Evolutionary conservation across 1,140 invertebrate species (phyloP).

Genomic region (Alviniconcha marisindica): DNA sequence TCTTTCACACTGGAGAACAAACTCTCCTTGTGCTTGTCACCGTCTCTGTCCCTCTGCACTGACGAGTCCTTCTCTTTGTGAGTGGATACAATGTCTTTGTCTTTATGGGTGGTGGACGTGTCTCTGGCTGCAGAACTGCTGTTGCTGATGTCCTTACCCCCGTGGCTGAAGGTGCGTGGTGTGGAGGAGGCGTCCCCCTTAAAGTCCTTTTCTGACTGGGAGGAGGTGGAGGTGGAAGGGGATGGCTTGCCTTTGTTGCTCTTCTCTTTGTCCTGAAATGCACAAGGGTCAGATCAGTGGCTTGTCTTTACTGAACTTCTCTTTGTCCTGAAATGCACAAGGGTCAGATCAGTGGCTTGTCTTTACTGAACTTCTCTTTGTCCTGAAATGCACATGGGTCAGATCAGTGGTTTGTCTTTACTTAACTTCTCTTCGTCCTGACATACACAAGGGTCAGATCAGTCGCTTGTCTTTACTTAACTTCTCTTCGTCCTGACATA

Average conservation of each 20-base stretch:
- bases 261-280: conserved; percentile 31
- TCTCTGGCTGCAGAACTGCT: background rate
- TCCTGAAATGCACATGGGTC: background rate
- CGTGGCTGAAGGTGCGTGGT: background rate
- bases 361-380: conserved; percentile 32
- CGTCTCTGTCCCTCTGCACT: background rate
- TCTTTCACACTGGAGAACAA: no score
- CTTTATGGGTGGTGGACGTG: background rate
- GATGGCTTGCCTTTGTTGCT: conserved; percentile 29
- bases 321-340: conserved; percentile 14
- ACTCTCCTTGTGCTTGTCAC: background rate
- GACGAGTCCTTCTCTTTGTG: conserved; percentile 1
- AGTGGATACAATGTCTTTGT: background rate
- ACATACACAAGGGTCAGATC: background rate
- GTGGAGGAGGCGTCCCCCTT: background rate
- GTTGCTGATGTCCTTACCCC: conserved; percentile 27
- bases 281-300: background rate
- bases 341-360: background rate
- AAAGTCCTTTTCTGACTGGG: conserved; percentile 28
- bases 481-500: no score
- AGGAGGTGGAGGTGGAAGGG: conserved; percentile 15
- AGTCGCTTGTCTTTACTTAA: no score
- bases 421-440: conserved; percentile 26
- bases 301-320: conserved; percentile 30
- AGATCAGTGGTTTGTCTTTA: conserved; percentile 19